Evolutionary conservation across 2,888 invertebrate genomes (phyloP), one percentile per base, ranked within the genome.

Genomic region (Sinhomidia bicolor): DNA sequence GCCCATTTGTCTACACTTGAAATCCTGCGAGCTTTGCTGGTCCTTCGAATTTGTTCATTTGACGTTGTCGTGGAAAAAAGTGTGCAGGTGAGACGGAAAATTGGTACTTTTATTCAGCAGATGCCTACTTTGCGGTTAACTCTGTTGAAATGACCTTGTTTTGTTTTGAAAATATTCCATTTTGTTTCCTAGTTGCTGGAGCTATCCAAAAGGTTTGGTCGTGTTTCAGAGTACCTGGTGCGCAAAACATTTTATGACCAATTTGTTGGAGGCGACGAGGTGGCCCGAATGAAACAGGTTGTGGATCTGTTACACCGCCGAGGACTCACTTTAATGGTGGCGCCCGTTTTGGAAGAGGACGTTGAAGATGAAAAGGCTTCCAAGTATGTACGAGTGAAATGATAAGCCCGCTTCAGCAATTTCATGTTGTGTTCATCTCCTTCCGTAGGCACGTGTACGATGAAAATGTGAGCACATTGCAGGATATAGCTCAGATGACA

Each of bases 241-340:
- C 92, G 93, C 20, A 93, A 93, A 20, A 94, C 94, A 4, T 92
- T 94, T 23, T 94, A 94, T 90, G 93, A 93, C 5, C 94, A 94
- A 91, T 94, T 94, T 93, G 94, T 94, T 41, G 94, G 93, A 5
- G 94, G 94, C n/a, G 93, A 93, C 23, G 93, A 91, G 9, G 84
- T 90, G 0, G 79, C 89, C 0, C 92, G 93, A 10, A 92, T 94
- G 76, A 81, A 89, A 10, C 54, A 62, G 7, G 93, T 93, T 0
- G 93, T 93, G 0, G 68, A 78, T 1, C 76, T 88, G n/a, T 90
- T 94, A 14, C 92, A 92, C 74, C 80, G 89, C 3, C 90, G 92
- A 1, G 93, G 93, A 1, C 92, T 94, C 9, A 92, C 93, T 7
- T 92, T 94, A 0, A 93, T 94, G 93, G 92, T 94, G 6, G 93